Conservation (phyloP, 2,797 vertebrate species). For the Cuculus canorus region DNA sequence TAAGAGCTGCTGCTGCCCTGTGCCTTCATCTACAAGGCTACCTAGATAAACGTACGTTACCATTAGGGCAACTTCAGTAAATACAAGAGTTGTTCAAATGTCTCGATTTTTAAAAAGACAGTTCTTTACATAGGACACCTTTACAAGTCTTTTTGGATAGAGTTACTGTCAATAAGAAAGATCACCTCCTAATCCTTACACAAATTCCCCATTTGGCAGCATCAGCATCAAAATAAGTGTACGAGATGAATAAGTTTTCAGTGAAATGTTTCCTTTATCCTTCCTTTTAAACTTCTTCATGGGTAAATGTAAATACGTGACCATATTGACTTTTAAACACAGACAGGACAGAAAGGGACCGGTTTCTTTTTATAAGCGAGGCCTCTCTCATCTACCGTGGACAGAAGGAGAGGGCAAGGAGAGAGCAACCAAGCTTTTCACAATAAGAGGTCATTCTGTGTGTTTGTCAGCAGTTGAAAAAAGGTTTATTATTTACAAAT, state of each 20-base stretch:
- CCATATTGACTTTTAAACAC: background rate
- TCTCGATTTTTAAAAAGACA: background rate
- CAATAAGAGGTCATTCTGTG: background rate
- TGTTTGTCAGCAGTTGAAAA: background rate
- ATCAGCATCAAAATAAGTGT: background rate
- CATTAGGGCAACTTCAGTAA: background rate
- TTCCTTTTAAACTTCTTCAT: background rate
- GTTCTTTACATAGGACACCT: background rate
- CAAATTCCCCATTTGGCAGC: background rate
- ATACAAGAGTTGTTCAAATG: background rate
- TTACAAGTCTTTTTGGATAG: background rate
- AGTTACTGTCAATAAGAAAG: background rate
- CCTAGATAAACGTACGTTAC: background rate
- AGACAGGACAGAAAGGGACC: background rate
- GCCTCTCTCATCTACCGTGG: background rate
- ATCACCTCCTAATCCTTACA: background rate
- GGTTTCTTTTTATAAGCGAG: background rate
- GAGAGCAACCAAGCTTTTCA: background rate
- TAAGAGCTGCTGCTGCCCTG: background rate
- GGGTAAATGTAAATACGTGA: background rate
- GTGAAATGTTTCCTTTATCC: background rate
- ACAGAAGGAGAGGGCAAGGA: background rate
- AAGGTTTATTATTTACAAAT: background rate
- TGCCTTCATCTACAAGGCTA: background rate
- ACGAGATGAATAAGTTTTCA: background rate